phyloP scores from a whole-genome alignment of 2,113 vertebrate species.

The Sarotherodon lohbergeri region DNA sequence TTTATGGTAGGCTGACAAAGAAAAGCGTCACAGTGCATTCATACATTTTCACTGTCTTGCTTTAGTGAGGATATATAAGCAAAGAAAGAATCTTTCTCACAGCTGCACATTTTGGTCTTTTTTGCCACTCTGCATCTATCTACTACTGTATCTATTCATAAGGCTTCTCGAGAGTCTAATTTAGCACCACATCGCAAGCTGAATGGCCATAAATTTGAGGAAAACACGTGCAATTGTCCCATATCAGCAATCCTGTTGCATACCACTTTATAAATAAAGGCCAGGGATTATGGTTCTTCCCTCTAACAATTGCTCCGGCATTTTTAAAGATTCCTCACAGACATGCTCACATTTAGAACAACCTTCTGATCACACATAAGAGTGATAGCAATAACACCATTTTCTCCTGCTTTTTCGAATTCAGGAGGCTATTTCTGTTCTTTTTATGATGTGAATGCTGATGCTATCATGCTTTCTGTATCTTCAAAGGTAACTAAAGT shows the following conservation, averaged over 20 bases:
- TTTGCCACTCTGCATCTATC: not conserved
- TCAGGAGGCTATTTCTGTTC: not conserved
- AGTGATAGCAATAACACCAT: not conserved
- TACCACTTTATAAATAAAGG: conserved; percentile 35
- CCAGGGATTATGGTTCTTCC: not conserved
- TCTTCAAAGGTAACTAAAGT: conserved; percentile 30
- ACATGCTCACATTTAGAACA: not conserved
- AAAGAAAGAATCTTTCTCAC: not conserved
- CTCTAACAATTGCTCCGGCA: not conserved
- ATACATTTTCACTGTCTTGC: not conserved
- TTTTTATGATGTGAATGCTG: not conserved
- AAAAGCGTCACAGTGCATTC: not conserved
- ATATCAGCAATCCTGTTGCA: conserved; percentile 7
- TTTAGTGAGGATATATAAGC: not conserved
- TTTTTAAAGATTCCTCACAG: not conserved
- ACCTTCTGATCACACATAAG: not conserved
- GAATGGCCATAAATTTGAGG: conserved; percentile 22
- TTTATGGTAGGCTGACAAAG: not conserved
- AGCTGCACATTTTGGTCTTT: not conserved
- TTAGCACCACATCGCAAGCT: not conserved
- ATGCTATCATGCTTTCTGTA: not conserved
- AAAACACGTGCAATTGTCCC: conserved; percentile 21
- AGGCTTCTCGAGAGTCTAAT: conserved; percentile 14
- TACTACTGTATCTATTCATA: not conserved
- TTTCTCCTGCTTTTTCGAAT: not conserved